phyloP scores from a whole-genome alignment of 2,797 vertebrate species.

The Hapalemur alaotrensis region DNA sequence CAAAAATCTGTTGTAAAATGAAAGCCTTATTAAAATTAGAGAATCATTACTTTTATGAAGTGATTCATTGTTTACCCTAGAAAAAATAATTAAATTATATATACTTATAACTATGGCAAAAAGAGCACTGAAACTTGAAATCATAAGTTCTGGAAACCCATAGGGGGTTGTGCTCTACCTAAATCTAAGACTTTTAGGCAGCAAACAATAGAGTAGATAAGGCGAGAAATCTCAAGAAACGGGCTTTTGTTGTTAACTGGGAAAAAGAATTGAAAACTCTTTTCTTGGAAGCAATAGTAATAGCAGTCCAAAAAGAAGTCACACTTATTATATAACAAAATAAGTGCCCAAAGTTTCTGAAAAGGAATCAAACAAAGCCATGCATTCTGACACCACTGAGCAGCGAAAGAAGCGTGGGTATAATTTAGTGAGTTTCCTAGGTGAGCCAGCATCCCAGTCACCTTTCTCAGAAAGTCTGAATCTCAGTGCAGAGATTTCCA shows the following conservation, averaged over 20 bases:
- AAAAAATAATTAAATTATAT: neutral
- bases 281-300: constrained; percentile 13
- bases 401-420: neutral
- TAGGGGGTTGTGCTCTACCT: neutral
- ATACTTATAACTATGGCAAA: neutral
- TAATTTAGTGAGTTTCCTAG: neutral
- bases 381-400: neutral
- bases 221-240: neutral
- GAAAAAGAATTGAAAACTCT: neutral
- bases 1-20: neutral
- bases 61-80: neutral
- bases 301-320: neutral
- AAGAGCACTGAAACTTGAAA: neutral
- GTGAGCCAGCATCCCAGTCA: neutral
- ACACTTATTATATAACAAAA: neutral
- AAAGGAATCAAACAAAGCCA: neutral
- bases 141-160: neutral
- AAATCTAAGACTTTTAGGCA: neutral
- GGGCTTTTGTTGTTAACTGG: neutral
- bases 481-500: neutral
- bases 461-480: neutral
- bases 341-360: neutral
- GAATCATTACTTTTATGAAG: neutral
- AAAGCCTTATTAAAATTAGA: neutral
- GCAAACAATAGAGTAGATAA: neutral